phyloP scores from a whole-genome alignment of 2,888 invertebrate species.

The Drosophila siamana region DNA sequence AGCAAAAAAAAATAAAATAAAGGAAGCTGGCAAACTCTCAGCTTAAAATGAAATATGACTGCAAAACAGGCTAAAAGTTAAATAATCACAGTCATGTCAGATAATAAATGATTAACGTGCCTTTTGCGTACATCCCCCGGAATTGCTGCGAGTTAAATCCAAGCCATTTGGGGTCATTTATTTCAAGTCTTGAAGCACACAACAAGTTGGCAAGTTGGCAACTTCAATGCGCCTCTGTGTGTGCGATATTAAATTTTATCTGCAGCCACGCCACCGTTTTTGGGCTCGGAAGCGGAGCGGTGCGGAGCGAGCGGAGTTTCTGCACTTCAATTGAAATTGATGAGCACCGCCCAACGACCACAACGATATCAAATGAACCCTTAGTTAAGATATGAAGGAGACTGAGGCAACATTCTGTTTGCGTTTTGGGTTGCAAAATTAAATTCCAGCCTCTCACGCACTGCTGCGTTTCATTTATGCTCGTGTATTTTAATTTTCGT shows the following conservation, averaged over 20 bases:
- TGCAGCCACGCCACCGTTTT: not conserved
- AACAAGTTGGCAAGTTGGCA: constrained; percentile 2
- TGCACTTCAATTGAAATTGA: constrained; percentile 66
- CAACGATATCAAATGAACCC: constrained; percentile 13
- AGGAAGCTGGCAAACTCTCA: constrained; percentile 22
- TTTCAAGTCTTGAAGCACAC: constrained; percentile 27
- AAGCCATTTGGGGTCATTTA: constrained; percentile 62
- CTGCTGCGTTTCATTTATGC: not conserved
- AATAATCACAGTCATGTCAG: constrained; percentile 79
- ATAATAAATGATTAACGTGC: constrained; percentile 80
- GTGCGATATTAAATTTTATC: constrained; percentile 22
- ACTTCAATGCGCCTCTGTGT: constrained; percentile 24
- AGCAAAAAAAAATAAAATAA: constrained; percentile 19
- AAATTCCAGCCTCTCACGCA: not conserved
- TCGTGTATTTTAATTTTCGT: not conserved
- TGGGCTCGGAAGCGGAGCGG: no score
- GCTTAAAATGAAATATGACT: constrained; percentile 69
- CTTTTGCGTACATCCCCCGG: constrained; percentile 16
- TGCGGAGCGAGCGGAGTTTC: not conserved
- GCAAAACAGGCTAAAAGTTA: constrained; percentile 64
- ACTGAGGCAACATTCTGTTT: not conserved
- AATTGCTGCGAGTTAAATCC: constrained; percentile 12
- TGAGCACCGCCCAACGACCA: constrained; percentile 38
- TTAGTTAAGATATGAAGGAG: not conserved
- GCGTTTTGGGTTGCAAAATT: not conserved